Evolutionary conservation across 1,140 invertebrate species (phyloP).

Genomic region (Drosophila littoralis): DNA sequence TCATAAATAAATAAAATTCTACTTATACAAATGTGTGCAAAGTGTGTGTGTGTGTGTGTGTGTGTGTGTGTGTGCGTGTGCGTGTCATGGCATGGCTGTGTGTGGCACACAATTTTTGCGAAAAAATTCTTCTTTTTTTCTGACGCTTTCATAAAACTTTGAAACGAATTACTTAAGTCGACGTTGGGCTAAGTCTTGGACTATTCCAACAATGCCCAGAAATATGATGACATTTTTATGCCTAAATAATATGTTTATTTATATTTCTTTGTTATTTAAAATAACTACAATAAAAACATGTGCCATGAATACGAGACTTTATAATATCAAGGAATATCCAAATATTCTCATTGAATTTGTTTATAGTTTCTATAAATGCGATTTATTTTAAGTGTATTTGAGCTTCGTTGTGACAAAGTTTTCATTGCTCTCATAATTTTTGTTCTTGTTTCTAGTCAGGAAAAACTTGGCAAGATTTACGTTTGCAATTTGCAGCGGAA

Average conservation of each 20-base stretch:
- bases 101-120: conserved; percentile 44
- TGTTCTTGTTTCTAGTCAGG: conserved; percentile 24
- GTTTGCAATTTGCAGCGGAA: conserved; percentile 60
- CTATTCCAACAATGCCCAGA: neutral
- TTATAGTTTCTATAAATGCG: neutral
- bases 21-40: conserved; percentile 46
- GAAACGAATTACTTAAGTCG: conserved; percentile 69
- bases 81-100: conserved; percentile 35
- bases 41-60: conserved; percentile 2
- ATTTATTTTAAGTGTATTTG: conserved; percentile 20
- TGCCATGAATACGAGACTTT: too few relatives aligned
- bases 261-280: too few relatives aligned
- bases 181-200: conserved; percentile 29
- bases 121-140: conserved; percentile 15
- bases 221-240: neutral
- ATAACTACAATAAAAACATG: too few relatives aligned
- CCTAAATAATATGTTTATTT: too few relatives aligned
- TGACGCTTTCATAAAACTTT: conserved; percentile 58
- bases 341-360: too few relatives aligned
- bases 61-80: conserved; percentile 38
- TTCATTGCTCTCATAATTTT: conserved; percentile 14
- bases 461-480: conserved; percentile 67
- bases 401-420: conserved; percentile 28
- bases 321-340: too few relatives aligned
- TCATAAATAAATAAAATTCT: conserved; percentile 79